Evolutionary conservation across 2,797 vertebrate species (phyloP).

Genomic region (Perodicticus potto): DNA sequence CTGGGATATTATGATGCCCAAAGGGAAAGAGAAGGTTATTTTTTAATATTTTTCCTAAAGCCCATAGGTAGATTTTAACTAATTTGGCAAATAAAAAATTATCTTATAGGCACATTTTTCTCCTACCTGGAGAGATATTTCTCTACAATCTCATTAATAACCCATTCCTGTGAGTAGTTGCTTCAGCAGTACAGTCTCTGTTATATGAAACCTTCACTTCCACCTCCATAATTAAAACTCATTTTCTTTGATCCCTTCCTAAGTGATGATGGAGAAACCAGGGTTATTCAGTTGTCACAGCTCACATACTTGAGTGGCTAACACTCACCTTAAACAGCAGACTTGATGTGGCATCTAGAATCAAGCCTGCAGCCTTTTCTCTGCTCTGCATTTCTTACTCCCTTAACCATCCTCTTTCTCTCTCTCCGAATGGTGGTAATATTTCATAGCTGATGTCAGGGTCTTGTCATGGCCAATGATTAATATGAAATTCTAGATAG

Average conservation of each 20-base stretch:
- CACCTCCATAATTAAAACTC: background rate
- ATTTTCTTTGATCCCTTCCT: slow-evolving; percentile 14
- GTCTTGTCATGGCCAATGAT: background rate
- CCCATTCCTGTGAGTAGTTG: background rate
- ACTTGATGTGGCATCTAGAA: background rate
- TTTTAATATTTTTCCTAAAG: slow-evolving; percentile 61
- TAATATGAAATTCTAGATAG: slow-evolving; percentile 7
- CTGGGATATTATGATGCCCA: slow-evolving; percentile 46
- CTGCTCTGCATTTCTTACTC: background rate
- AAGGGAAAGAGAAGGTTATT: slow-evolving; percentile 59
- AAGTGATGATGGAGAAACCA: background rate
- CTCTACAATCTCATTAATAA: slow-evolving; percentile 51
- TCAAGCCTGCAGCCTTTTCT: background rate
- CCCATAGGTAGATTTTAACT: slow-evolving; percentile 64
- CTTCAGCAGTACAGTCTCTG: background rate
- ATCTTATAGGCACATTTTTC: slow-evolving; percentile 13
- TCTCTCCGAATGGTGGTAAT: background rate
- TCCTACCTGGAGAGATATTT: background rate
- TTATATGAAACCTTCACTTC: slow-evolving; percentile 29
- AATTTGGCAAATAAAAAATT: slow-evolving; percentile 61
- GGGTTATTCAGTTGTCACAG: background rate
- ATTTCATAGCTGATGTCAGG: background rate
- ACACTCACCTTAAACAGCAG: background rate
- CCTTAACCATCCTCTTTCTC: background rate
- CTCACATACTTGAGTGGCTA: background rate